phyloP scores from a whole-genome alignment of 2,113 vertebrate species.

The Mus spicilegus region DNA sequence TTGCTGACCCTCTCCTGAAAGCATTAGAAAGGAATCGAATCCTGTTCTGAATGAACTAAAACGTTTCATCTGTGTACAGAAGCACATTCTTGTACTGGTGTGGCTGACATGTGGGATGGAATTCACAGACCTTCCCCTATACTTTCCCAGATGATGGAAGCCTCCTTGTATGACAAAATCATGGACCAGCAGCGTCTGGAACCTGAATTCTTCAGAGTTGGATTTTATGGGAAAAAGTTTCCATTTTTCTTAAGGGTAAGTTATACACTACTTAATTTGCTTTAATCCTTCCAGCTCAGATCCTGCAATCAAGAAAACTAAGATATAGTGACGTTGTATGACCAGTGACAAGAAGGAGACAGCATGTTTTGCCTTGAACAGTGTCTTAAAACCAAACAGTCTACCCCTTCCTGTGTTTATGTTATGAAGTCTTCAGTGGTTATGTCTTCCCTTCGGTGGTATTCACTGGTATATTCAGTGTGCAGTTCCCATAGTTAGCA shows the following conservation, averaged over 20 bases:
- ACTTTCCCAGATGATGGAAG: slow-evolving; percentile 94
- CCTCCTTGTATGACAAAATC: slow-evolving; percentile 98
- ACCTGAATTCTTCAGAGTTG: slow-evolving; percentile 98
- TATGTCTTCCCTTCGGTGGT: neutral
- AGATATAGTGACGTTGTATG: neutral
- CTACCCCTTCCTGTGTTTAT: neutral
- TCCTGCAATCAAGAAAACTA: neutral
- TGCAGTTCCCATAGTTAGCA: neutral
- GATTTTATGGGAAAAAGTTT: slow-evolving; percentile 99
- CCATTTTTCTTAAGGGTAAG: slow-evolving; percentile 98
- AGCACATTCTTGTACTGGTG: neutral
- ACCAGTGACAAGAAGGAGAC: neutral
- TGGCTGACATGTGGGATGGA: neutral
- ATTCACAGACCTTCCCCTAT: slow-evolving; percentile 36
- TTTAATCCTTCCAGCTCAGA: neutral
- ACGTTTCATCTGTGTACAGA: neutral
- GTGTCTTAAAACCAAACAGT: neutral
- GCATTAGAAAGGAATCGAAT: neutral
- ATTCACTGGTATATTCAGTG: neutral
- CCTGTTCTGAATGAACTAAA: neutral
- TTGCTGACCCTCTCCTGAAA: neutral
- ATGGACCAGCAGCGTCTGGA: slow-evolving; percentile 99
- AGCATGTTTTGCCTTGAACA: neutral
- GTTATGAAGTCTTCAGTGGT: neutral
- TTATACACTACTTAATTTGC: slow-evolving; percentile 63